Conservation (phyloP, 1,140 invertebrate genomes). For the Helicorthomorpha holstii region DNA sequence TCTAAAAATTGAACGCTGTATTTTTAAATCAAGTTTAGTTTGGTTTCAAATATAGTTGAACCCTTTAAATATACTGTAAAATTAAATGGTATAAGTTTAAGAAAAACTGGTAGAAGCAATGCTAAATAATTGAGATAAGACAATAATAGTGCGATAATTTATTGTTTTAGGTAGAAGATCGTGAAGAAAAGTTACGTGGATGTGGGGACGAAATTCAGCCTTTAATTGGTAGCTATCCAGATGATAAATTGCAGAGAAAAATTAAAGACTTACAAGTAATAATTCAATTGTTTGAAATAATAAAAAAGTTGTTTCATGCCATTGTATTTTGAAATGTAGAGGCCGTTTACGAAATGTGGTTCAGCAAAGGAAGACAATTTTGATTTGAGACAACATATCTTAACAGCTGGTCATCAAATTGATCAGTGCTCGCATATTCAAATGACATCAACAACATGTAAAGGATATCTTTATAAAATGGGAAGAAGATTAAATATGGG, state of each 20-base stretch:
- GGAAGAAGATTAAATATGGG: conserved; percentile 70
- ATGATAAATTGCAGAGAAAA: background rate
- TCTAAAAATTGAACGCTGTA: too few species aligned
- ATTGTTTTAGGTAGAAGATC: conserved; percentile 22
- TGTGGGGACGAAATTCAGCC: conserved; percentile 32
- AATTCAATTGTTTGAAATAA: background rate
- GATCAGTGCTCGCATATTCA: conserved; percentile 73
- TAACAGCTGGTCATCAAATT: conserved; percentile 83
- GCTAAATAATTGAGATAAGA: too few species aligned
- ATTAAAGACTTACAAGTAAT: background rate
- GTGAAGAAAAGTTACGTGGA: conserved; percentile 18
- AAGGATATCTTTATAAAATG: conserved; percentile 82
- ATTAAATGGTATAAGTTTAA: too few species aligned
- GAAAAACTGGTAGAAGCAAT: too few species aligned
- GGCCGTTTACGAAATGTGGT: conserved; percentile 80
- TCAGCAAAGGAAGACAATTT: conserved; percentile 75
- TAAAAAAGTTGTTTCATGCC: background rate
- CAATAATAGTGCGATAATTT: too few species aligned
- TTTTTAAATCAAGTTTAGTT: too few species aligned
- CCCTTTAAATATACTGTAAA: too few species aligned
- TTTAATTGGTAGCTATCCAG: conserved; percentile 21
- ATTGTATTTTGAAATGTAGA: conserved; percentile 33
- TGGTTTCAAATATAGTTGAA: too few species aligned
- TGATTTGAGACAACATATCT: conserved; percentile 75
- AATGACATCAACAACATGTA: conserved; percentile 56